These are phyloP conservation scores for Ormia ochracea DNA, from an alignment of 2,888 invertebrate genomes.

Conservation along the genomic window DNA sequence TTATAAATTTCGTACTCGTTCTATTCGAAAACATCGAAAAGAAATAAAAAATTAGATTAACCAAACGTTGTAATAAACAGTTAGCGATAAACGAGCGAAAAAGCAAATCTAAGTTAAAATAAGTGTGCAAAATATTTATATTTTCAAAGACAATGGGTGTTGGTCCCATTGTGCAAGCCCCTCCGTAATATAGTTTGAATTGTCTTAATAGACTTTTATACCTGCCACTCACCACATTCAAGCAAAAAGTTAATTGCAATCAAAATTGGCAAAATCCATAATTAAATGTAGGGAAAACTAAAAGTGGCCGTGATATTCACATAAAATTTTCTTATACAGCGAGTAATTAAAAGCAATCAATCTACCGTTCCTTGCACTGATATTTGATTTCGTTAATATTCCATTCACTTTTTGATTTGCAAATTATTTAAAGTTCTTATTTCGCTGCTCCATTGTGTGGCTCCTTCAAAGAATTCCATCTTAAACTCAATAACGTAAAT, in stretches of 20 bases:
- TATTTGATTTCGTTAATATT: constrained; percentile 8
- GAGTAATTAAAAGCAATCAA: constrained; percentile 32
- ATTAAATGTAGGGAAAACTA: background rate
- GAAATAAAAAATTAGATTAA: too few relatives aligned
- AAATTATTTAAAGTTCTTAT: constrained; percentile 58
- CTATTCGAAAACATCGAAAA: too few relatives aligned
- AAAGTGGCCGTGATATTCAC: background rate
- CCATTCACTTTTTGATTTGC: constrained; percentile 14
- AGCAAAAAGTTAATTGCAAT: constrained; percentile 25
- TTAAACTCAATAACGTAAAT: too few relatives aligned
- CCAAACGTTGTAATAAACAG: too few relatives aligned
- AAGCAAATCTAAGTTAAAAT: too few relatives aligned
- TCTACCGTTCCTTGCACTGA: constrained; percentile 6
- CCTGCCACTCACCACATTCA: background rate
- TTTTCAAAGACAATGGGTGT: too few relatives aligned
- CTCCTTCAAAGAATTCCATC: constrained; percentile 56
- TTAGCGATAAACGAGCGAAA: too few relatives aligned
- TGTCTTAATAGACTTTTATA: constrained; percentile 7
- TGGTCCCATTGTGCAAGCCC: too few relatives aligned
- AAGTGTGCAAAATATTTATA: too few relatives aligned
- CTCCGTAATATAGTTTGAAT: constrained; percentile 37
- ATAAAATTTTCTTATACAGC: background rate
- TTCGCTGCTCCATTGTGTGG: too few relatives aligned
- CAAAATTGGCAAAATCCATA: constrained; percentile 4
- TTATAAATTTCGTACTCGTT: too few relatives aligned